phyloP scores from a whole-genome alignment of 2,113 vertebrate species.

The Trematomus loennbergii region DNA sequence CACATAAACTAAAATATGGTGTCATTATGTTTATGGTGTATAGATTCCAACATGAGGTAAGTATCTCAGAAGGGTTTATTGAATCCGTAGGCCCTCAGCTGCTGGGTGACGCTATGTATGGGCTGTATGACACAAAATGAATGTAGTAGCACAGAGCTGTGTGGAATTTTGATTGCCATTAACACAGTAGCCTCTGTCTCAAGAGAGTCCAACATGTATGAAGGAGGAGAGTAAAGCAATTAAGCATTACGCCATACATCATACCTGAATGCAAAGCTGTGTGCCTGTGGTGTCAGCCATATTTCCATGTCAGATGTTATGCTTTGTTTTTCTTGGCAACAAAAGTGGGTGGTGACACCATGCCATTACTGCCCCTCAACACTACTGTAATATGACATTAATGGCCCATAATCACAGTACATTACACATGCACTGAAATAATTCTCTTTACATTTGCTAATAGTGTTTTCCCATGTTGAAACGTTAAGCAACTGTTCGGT shows the following conservation, averaged over 20 bases:
- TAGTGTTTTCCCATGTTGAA: conserved; percentile 24
- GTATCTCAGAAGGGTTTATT: conserved; percentile 39
- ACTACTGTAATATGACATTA: conserved; percentile 60
- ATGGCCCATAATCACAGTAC: conserved; percentile 64
- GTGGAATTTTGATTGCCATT: conserved; percentile 61
- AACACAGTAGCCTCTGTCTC: conserved; percentile 58
- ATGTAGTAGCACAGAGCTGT: conserved; percentile 9
- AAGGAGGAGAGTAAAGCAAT: conserved; percentile 57
- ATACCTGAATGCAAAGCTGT: conserved; percentile 61
- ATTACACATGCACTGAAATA: conserved; percentile 57
- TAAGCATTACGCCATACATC: conserved; percentile 54
- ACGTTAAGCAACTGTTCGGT: conserved; percentile 18
- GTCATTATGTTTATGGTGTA: conserved; percentile 71
- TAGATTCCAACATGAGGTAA: conserved; percentile 59
- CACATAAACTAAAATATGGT: conserved; percentile 66
- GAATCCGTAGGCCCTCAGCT: conserved; percentile 48
- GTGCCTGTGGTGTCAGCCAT: conserved; percentile 39
- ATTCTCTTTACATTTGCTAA: conserved; percentile 53
- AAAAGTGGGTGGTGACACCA: conserved; percentile 56
- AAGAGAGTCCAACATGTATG: conserved; percentile 60
- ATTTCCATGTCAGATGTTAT: conserved; percentile 64
- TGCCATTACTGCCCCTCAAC: conserved; percentile 51
- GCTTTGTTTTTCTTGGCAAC: conserved; percentile 70
- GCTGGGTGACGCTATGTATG: conserved; percentile 18
- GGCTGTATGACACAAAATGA: conserved; percentile 34